phyloP scores from a whole-genome alignment of 2,797 vertebrate genomes.

The Mycteria americana region DNA sequence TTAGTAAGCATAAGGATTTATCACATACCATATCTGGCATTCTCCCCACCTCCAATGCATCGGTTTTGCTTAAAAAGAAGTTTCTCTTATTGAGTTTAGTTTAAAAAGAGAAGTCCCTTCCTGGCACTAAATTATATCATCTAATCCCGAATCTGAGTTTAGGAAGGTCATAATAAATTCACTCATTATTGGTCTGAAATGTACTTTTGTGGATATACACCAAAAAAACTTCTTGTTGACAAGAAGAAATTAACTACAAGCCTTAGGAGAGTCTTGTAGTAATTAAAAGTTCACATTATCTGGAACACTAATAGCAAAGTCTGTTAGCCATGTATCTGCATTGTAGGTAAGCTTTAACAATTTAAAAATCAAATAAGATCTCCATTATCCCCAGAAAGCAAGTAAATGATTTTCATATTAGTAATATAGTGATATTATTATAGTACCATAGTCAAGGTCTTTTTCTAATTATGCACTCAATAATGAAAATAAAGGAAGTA shows the following conservation, averaged over 20 bases:
- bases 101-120: neutral
- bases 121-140: neutral
- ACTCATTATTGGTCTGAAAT: neutral
- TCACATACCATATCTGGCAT: neutral
- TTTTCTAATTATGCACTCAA: neutral
- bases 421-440: neutral
- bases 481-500: neutral
- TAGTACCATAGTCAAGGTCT: neutral
- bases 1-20: neutral
- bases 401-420: neutral
- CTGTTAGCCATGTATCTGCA: neutral
- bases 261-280: neutral
- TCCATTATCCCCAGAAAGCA: neutral
- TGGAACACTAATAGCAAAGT: neutral
- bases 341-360: neutral
- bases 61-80: neutral
- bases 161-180: neutral
- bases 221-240: neutral
- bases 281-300: neutral
- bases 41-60: neutral
- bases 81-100: neutral
- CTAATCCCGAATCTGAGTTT: neutral
- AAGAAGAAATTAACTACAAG: neutral
- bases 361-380: conserved; percentile 13
- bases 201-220: neutral